Base-by-base conservation (phyloP, 2,888 invertebrate species). In the Podotricha telesiphe region DNA sequence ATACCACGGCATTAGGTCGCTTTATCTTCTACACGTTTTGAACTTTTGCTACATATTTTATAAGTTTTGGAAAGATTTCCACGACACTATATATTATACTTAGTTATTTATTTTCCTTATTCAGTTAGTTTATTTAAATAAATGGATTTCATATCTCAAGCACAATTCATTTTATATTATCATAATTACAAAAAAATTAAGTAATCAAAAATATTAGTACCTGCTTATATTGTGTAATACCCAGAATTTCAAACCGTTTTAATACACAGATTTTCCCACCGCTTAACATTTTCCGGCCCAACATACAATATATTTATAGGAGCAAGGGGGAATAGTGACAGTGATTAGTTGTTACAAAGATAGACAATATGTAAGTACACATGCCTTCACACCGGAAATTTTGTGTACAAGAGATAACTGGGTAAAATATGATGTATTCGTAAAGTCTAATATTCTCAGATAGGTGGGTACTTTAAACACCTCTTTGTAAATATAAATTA, bases 21-120 rank as follows among this genome's bases (percentile, higher is more conserved):
- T n/a, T 42, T 58, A 42, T 42, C 58, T 58, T 42, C 10, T 42
- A 58, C 15, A 58, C 40, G 40, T 58, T 42, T 42, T 58, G 15
- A 42, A 22, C 20, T 58, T 58, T 58, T 40, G 40, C 15, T 15
- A 20, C 42, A n/a, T 42, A 58, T 40, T 22, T 42, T 20, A 42
- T n/a, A 42, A 42, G 10, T 4, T 53, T 34, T 28, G 10, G 53
- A 10, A n/a, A 15, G 53, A 34, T 53, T 53, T 53, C n/a, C n/a
- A 0, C n/a, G n/a, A n/a, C 7, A 4, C 22, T n/a, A 34, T 53
- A n/a, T 34, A n/a, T 22, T 8, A 8, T 37, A 37, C 28, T 37
- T 37, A 37, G 6, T 37, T 8, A 37, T 37, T 8, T 8, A 8
- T 37, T 37, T 6, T 37, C 1, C 8, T 37, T 37, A 1, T 37